Evolutionary conservation across 2,113 vertebrate genomes (phyloP).

Genomic region (Balaenoptera acutorostrata): DNA sequence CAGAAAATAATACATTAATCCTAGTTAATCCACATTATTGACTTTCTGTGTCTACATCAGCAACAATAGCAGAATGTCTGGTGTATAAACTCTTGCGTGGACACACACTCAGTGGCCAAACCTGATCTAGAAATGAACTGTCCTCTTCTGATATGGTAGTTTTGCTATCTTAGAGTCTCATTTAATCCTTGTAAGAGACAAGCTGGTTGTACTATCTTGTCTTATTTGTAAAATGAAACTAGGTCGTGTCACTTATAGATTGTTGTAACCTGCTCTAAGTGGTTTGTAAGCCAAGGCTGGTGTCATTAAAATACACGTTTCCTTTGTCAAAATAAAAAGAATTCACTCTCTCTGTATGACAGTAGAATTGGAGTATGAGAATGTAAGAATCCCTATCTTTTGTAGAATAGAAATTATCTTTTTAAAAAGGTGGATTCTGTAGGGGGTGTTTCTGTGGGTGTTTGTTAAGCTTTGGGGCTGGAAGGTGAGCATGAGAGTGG

Average conservation of each 20-base stretch:
- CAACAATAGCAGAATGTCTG: constrained; percentile 45
- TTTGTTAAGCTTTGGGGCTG: not conserved
- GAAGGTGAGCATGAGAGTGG: not conserved
- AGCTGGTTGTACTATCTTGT: not conserved
- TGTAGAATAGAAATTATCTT: not conserved
- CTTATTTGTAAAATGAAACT: constrained; percentile 48
- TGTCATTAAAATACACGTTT: constrained; percentile 17
- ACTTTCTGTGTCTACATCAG: constrained; percentile 61
- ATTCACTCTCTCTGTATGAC: not conserved
- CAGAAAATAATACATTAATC: constrained; percentile 77
- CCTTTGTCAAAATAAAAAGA: constrained; percentile 29
- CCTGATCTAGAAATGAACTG: constrained; percentile 48
- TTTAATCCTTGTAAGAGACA: constrained; percentile 59
- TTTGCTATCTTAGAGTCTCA: constrained; percentile 40
- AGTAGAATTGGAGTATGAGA: not conserved
- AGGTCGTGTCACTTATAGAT: constrained; percentile 51
- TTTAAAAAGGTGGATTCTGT: not conserved
- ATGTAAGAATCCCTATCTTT: not conserved
- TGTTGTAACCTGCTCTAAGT: not conserved
- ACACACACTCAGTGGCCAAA: not conserved
- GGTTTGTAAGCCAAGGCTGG: not conserved
- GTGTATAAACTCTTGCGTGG: constrained; percentile 55
- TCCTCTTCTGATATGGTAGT: constrained; percentile 27
- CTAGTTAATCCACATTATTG: constrained; percentile 76
- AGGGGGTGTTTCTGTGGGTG: not conserved